phyloP scores from a whole-genome alignment of 2,888 invertebrate species.

The Omphaloscelis lunosa region DNA sequence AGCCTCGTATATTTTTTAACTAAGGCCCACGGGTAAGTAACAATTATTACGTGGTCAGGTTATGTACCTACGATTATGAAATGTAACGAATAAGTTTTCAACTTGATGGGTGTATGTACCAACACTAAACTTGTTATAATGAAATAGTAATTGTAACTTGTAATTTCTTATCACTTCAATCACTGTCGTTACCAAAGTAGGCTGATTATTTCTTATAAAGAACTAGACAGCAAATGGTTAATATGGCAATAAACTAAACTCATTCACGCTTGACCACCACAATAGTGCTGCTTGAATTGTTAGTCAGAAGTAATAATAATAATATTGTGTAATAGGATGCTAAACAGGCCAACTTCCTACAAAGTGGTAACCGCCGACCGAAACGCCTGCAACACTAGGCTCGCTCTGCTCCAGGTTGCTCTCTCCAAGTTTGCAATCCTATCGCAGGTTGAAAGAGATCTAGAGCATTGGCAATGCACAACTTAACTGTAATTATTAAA shows the following conservation, averaged over 20 bases:
- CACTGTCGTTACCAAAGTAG: neutral
- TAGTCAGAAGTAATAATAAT: neutral
- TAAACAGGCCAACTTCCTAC: neutral
- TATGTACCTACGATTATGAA: neutral
- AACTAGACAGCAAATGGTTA: neutral
- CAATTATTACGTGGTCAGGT: neutral
- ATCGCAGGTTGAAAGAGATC: neutral
- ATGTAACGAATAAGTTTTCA: neutral
- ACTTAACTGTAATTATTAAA: neutral
- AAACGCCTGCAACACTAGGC: neutral
- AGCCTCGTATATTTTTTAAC: neutral
- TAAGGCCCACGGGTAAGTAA: neutral
- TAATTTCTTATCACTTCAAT: neutral
- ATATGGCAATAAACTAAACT: constrained; percentile 5
- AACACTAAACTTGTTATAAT: neutral
- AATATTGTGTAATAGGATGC: constrained; percentile 1
- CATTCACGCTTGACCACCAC: constrained; percentile 19
- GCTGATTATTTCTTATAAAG: neutral
- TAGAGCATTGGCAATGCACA: neutral
- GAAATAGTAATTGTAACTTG: neutral
- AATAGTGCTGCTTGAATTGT: neutral
- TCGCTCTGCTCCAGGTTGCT: neutral
- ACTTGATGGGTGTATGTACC: neutral
- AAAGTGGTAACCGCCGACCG: neutral
- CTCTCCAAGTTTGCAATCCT: neutral